phyloP scores from a whole-genome alignment of 2,888 invertebrate species.

The Caenorhabditis afra region DNA sequence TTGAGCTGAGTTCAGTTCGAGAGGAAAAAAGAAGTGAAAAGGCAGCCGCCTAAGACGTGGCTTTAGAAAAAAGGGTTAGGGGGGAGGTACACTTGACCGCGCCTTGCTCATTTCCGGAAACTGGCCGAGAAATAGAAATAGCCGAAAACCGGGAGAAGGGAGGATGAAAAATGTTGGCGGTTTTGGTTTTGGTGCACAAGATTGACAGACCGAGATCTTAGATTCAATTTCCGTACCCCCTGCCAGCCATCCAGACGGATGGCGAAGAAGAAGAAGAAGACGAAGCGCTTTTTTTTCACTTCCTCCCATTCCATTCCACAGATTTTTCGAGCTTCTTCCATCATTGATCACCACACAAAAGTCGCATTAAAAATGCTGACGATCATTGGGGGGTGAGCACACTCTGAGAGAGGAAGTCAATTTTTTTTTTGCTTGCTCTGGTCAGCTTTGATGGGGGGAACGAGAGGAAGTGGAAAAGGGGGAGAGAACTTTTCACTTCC shows the following conservation, averaged over 20 bases:
- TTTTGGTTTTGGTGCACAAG: slow-evolving; percentile 1
- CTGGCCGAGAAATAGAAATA: slow-evolving; percentile 5
- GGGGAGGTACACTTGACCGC: no score
- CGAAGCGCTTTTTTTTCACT: neutral
- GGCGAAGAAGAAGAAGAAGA: no score
- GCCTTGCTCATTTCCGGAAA: no score
- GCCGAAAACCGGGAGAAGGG: slow-evolving; percentile 3
- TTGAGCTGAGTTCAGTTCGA: neutral
- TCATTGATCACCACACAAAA: no score
- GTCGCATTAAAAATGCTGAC: no score
- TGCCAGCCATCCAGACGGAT: neutral
- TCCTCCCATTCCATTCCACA: no score
- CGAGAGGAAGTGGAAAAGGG: no score
- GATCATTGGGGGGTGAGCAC: no score
- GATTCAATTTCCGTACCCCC: neutral
- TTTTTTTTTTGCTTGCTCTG: no score
- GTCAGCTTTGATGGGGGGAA: no score
- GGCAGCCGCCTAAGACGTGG: slow-evolving; percentile 23
- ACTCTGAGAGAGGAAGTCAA: no score
- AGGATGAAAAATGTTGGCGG: slow-evolving; percentile 9
- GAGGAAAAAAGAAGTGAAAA: neutral
- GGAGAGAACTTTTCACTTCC: neutral
- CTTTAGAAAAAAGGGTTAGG: slow-evolving; percentile 15
- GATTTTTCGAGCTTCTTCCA: no score
- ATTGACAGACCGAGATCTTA: neutral